Evolutionary conservation across 2,113 vertebrate species (phyloP).

Genomic region (Steatornis caripensis): DNA sequence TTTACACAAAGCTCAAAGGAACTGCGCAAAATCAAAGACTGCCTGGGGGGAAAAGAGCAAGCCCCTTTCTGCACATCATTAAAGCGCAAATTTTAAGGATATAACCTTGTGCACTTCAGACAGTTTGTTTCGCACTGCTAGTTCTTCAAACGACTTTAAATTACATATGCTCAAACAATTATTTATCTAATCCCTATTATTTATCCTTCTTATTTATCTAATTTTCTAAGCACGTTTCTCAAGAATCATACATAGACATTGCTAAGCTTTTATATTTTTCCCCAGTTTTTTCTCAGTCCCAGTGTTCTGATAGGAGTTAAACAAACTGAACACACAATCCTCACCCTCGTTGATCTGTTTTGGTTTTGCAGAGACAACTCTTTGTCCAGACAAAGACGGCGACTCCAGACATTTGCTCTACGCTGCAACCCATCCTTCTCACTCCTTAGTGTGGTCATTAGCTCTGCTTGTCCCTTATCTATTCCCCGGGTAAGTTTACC

Average conservation of each 20-base stretch:
- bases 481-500: not conserved
- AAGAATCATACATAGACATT: not conserved
- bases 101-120: not conserved
- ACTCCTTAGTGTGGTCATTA: not conserved
- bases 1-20: not conserved
- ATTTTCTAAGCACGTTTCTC: not conserved
- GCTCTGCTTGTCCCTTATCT: fast-evolving
- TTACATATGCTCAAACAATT: constrained; percentile 9
- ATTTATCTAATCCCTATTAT: no score
- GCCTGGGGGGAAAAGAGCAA: not conserved
- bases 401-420: not conserved
- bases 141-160: constrained; percentile 25
- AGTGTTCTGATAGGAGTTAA: not conserved
- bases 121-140: not conserved
- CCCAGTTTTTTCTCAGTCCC: not conserved
- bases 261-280: not conserved
- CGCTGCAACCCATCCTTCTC: not conserved
- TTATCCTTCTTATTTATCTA: not conserved
- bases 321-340: not conserved
- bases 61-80: not conserved
- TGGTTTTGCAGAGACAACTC: not conserved
- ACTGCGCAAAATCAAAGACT: not conserved
- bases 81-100: not conserved
- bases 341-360: not conserved
- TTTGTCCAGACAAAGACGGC: not conserved